Evolutionary conservation across 2,888 invertebrate genomes (phyloP).

Genomic region (Achlya flavicornis): DNA sequence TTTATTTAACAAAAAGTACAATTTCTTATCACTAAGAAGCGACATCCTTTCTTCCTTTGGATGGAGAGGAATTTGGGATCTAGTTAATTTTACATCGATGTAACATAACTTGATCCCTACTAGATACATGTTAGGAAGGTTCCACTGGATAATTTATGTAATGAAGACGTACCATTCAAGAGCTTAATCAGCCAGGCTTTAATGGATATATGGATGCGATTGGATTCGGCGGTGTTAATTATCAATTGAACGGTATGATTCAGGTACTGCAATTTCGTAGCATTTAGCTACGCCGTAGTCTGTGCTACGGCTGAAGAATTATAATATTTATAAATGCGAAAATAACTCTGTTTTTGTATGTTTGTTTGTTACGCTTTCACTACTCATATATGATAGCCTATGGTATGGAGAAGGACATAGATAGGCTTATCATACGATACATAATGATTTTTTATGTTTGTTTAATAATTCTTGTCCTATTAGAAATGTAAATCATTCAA

Average conservation of each 20-base stretch:
- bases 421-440: no score
- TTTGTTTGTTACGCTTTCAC: no score
- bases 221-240: slow-evolving; percentile 1
- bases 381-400: no score
- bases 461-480: no score
- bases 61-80: background rate
- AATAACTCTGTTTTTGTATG: no score
- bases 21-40: no score
- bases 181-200: slow-evolving; percentile 6
- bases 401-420: no score
- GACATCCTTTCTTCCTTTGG: no score
- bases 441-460: no score
- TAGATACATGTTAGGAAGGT: background rate
- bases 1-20: no score
- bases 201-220: slow-evolving; percentile 3
- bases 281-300: slow-evolving; percentile 4
- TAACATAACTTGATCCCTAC: background rate
- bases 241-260: background rate
- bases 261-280: background rate
- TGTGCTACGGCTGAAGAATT: background rate
- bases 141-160: slow-evolving; percentile 6
- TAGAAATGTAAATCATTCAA: no score
- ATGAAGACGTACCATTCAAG: slow-evolving; percentile 4
- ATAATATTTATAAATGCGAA: no score
- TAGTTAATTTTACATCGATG: background rate